These are phyloP conservation scores for Augiades crinisus DNA, from an alignment of 2,888 invertebrate species.

Conservation along the genomic window DNA sequence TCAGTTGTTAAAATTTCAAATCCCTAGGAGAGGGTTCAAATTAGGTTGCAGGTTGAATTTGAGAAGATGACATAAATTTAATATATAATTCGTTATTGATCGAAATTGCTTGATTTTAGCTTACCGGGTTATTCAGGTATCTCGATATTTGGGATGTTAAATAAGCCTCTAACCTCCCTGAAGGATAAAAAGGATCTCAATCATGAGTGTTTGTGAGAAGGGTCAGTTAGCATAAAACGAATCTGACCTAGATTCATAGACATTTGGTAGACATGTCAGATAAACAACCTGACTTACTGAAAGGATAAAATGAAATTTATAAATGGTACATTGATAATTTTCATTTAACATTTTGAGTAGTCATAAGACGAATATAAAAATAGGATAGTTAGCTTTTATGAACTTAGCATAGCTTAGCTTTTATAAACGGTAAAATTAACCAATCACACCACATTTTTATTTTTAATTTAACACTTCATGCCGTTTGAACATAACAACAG, in stretches of 20 bases:
- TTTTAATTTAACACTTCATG: background rate
- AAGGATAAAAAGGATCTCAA: constrained; percentile 8
- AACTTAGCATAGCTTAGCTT: background rate
- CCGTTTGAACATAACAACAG: no score
- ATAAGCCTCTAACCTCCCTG: background rate
- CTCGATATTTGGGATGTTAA: constrained; percentile 1
- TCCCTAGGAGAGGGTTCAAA: no score
- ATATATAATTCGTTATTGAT: no score
- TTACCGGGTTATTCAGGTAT: no score
- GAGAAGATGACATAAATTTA: no score
- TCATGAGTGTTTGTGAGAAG: background rate
- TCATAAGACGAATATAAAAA: no score
- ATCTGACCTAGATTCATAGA: constrained; percentile 4
- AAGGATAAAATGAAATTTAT: background rate
- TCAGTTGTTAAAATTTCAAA: no score
- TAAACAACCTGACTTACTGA: no score
- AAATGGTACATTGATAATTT: background rate
- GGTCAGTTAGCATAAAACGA: constrained; percentile 10
- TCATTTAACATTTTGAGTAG: no score
- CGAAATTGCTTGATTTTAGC: no score
- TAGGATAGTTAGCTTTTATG: background rate
- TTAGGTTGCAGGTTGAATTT: no score
- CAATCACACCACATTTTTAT: background rate
- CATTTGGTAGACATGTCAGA: background rate
- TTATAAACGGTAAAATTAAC: background rate